Conservation (phyloP, 2,888 invertebrate species). For the Andrena hattorfiana region DNA sequence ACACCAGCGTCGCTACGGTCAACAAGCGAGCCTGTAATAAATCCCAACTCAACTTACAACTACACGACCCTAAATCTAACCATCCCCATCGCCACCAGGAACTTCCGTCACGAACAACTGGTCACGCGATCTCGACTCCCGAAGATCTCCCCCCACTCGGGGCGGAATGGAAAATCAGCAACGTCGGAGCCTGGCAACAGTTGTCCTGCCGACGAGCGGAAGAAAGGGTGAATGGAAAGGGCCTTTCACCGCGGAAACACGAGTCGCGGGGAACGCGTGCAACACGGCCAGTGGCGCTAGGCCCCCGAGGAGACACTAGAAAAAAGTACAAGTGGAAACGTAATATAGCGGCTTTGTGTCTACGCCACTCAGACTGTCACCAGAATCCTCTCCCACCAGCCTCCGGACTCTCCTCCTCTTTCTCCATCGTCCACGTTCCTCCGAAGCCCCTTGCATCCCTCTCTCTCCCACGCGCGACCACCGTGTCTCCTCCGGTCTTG, state of each 20-base stretch:
- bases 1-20: background rate
- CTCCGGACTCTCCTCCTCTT: slow-evolving; percentile 9
- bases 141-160: background rate
- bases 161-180: background rate
- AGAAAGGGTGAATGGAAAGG: slow-evolving; percentile 42
- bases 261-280: slow-evolving; percentile 41
- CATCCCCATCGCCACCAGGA: background rate
- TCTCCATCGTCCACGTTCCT: slow-evolving; percentile 20
- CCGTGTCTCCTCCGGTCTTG: slow-evolving; percentile 19
- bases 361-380: slow-evolving; percentile 77
- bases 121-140: slow-evolving; percentile 18
- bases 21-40: background rate
- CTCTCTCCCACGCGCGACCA: background rate
- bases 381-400: slow-evolving; percentile 28
- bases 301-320: slow-evolving; percentile 72
- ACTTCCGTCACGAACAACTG: background rate
- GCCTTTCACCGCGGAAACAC: slow-evolving; percentile 50
- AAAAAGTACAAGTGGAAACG: slow-evolving; percentile 82
- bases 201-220: slow-evolving; percentile 42
- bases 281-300: slow-evolving; percentile 51
- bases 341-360: slow-evolving; percentile 83
- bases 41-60: background rate
- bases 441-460: slow-evolving; percentile 14
- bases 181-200: slow-evolving; percentile 51
- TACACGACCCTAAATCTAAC: background rate